Base-by-base conservation (phyloP, 2,113 vertebrate genomes). In the Ancistrus triradiatus region DNA sequence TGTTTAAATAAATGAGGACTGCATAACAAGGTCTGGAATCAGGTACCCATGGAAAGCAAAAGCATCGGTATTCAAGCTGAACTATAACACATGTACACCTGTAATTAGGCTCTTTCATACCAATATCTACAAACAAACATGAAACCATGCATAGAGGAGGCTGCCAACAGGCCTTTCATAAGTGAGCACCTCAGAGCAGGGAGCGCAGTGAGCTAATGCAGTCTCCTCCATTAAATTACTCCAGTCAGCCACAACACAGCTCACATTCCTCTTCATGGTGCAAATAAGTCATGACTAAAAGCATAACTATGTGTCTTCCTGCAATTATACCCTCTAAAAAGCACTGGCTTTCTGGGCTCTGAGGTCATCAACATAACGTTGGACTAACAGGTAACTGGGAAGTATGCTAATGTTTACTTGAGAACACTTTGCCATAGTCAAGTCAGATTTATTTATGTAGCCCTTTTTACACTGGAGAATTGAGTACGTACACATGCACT, bases 41-140 rank as follows among this genome's bases (percentile, higher is more conserved):
- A 59, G 25, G 62, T 10, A 59, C 42, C 65, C 64, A 63, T 73
- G 49, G 37, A 43, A 68, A 38, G 40, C 38, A 24, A 27, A 63
- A 52, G 42, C 18, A 21, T 40, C 59, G 18, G 70, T 40, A 22
- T 53, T 73, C 70, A 63, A 48, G 70, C 65, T 68, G 59, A 73
- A 73, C 53, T 52, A 64, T 10, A 68, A 63, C 70, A 73, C 65
- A 68, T 73, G 71, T 64, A 68, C 71, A 73, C 43, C 71, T 73
- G 66, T 60, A 68, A 73, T 73, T 64, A 68, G 53, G n/a, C 33
- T 48, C 51, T 24, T 22, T 66, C 47, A 73, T 37, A 47, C 21
- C 18, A 38, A 42, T 42, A 68, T 66, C 47, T 35, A 55, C n/a
- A 60, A 72, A 78, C 70, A 73, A 81, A 79, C 65, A 57, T 33